Base-by-base conservation (phyloP, 2,113 vertebrate species). In the human region DNA sequence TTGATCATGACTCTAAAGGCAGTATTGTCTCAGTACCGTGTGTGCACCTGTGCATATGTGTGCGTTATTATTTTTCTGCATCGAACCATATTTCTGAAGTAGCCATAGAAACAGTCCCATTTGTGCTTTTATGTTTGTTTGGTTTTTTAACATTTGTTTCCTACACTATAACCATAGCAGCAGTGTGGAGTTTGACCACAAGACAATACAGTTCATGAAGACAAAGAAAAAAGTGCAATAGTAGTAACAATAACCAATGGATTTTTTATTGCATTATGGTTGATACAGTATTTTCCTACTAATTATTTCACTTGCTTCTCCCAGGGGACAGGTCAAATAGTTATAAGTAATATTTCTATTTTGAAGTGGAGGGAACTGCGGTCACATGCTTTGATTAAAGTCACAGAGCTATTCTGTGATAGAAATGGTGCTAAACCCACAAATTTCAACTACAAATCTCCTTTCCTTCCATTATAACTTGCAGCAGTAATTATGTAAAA, bases 201-300 rank as follows among this genome's bases (percentile, higher is more conserved):
- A 45, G 40, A 66, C 1, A 32, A 30, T 12, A 17, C 10, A 11
- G 1, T 66, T 61, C 43, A 82, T 1, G 23, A 27, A 96, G 40
- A 87, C 30, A 79, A 92, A 93, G 73, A 35, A 61, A 90, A 92
- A 87, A 9, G 16, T 72, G 20, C 7, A 95, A 76, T 6, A 80
- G 18, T 43, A 70, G 48, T 81, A 88, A 90, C 6, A 94, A 94
- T 70, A 90, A 81, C 20, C 52, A 45, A 45, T 72, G 4, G 23
- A 10, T 50, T 64, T 96, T 96, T 81, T 55, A 93, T 55, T 95
- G 16, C 7, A 91, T 97, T 87, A 88, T 8, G 90, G 20, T 85
- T 61, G 64, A 80, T 87, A 88, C 90, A 94, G 27, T 79, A 90
- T 97, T 97, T 97, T 96, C 86, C 88, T 81, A 55, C 17, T 76